phyloP scores from a whole-genome alignment of 2,113 vertebrate species.

The Alosa alosa region DNA sequence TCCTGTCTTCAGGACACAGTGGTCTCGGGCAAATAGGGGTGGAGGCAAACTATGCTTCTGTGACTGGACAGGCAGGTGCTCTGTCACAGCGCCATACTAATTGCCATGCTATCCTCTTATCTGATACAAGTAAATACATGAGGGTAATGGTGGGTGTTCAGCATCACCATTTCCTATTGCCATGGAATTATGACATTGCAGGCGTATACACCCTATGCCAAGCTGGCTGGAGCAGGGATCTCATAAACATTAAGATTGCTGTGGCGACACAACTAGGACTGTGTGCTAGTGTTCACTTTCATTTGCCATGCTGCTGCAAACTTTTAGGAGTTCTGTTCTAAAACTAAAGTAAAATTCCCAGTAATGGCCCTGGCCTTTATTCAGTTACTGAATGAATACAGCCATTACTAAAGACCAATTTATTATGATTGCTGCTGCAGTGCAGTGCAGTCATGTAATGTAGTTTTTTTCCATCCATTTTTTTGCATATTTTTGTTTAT shows the following conservation, averaged over 20 bases:
- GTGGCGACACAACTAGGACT: constrained; percentile 52
- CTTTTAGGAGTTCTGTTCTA: background rate
- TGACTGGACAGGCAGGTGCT: constrained; percentile 30
- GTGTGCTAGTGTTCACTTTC: constrained; percentile 50
- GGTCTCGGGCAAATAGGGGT: constrained; percentile 20
- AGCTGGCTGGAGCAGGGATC: constrained; percentile 47
- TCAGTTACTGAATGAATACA: background rate
- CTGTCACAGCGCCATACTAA: constrained; percentile 31
- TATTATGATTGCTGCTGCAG: background rate
- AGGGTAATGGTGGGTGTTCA: constrained; percentile 39
- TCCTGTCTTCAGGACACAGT: constrained; percentile 45
- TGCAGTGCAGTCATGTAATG: too few species aligned
- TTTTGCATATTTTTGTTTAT: too few species aligned
- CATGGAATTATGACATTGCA: constrained; percentile 39
- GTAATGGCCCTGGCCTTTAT: background rate
- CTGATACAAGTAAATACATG: constrained; percentile 24
- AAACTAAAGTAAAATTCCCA: background rate
- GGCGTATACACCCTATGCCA: constrained; percentile 31
- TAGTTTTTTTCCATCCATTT: too few species aligned
- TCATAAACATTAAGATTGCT: constrained; percentile 64
- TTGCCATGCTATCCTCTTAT: constrained; percentile 34
- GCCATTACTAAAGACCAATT: background rate
- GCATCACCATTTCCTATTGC: constrained; percentile 51
- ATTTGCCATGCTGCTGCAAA: constrained; percentile 5
- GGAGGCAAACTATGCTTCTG: constrained; percentile 38